Conservation (phyloP, 2,888 invertebrate genomes). For the Melinaea marsaeus region DNA sequence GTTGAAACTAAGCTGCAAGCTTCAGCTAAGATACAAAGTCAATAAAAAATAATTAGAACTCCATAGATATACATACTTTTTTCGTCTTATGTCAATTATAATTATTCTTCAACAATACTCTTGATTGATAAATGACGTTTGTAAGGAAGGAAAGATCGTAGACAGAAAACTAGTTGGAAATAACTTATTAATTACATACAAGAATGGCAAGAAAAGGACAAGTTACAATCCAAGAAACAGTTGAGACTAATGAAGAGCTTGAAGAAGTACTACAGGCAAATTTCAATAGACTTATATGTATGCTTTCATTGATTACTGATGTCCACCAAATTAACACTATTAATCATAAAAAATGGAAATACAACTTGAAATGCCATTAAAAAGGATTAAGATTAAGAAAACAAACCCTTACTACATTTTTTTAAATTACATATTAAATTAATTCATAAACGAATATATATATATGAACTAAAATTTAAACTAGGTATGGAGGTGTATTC, state of each 20-base stretch:
- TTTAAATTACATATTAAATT: too few relatives aligned
- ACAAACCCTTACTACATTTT: too few relatives aligned
- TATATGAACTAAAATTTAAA: not conserved
- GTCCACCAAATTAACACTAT: not conserved
- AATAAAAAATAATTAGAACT: too few relatives aligned
- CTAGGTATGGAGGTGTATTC: constrained; percentile 81
- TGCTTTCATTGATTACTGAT: constrained; percentile 33
- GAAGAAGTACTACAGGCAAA: constrained; percentile 46
- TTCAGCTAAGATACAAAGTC: too few relatives aligned
- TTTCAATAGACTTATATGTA: constrained; percentile 56
- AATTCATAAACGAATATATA: too few relatives aligned
- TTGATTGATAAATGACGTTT: too few relatives aligned
- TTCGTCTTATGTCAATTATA: too few relatives aligned
- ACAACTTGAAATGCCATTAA: not conserved
- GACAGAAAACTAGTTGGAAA: not conserved
- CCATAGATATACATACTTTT: too few relatives aligned
- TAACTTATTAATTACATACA: not conserved
- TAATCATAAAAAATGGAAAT: not conserved
- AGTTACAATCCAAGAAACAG: constrained; percentile 57
- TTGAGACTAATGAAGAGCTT: constrained; percentile 63
- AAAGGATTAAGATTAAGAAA: too few relatives aligned
- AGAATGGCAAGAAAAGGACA: constrained; percentile 66
- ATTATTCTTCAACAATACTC: too few relatives aligned
- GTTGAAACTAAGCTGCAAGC: too few relatives aligned
- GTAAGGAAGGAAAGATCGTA: too few relatives aligned